A percentile compares a stretch with the other conserved stretches of the same genome.
Conservation (phyloP, 2,888 invertebrate species). For the Poecilus cupreus region DNA sequence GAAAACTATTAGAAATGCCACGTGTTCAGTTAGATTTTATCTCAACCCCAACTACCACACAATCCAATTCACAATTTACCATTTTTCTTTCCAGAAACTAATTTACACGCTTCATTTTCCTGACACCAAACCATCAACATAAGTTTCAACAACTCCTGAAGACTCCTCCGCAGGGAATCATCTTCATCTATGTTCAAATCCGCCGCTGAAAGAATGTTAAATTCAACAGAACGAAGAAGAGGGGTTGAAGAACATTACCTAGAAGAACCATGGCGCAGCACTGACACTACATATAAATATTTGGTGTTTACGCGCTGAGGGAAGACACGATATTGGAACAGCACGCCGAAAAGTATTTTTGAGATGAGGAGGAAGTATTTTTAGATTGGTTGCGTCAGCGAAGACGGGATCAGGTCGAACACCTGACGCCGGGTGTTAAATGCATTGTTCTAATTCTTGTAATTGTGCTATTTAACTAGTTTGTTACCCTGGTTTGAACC, state of each 20-base stretch:
- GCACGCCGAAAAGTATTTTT: not conserved
- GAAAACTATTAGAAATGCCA: not conserved
- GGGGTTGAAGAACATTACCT: not conserved
- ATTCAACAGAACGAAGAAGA: not conserved
- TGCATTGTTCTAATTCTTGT: not conserved
- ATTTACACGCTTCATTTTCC: conserved; percentile 82
- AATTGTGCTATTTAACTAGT: not conserved
- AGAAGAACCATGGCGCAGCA: not conserved
- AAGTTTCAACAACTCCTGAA: conserved; percentile 87
- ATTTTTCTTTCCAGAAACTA: conserved; percentile 76
- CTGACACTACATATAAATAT: conserved; percentile 9
- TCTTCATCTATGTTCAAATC: conserved; percentile 65
- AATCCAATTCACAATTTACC: conserved; percentile 63
- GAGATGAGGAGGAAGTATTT: not conserved
- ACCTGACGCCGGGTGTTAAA: not conserved
- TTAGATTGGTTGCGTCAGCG: not conserved
- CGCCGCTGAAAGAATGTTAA: conserved; percentile 61
- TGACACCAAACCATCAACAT: conserved; percentile 90
- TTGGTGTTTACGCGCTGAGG: not conserved
- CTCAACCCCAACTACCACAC: not conserved
- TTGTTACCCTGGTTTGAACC: not conserved
- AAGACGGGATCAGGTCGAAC: not conserved
- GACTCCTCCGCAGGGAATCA: conserved; percentile 77
- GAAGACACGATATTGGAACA: not conserved
- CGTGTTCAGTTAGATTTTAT: not conserved